Conservation (phyloP, 2,797 vertebrate species). For the Corythornis leucogaster region DNA sequence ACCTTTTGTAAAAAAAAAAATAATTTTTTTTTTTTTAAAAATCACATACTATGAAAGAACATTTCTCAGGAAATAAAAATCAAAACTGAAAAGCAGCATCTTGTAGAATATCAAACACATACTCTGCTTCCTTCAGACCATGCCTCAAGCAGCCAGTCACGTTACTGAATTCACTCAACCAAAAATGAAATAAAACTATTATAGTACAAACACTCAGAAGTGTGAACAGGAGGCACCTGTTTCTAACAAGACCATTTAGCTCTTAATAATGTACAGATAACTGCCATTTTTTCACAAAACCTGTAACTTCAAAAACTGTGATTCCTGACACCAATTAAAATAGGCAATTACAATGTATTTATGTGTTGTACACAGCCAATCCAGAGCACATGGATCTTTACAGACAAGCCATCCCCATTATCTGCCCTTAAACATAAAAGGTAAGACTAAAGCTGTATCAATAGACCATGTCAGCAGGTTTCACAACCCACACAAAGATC, state of each 20-base stretch:
- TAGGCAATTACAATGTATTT: not conserved
- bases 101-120: not conserved
- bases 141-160: not conserved
- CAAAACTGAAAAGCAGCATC: not conserved
- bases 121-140: not conserved
- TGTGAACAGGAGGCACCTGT: not conserved
- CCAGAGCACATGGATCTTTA: not conserved
- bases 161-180: not conserved
- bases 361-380: not conserved
- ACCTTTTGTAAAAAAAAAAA: not conserved
- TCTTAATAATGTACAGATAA: not conserved
- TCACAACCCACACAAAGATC: conserved; percentile 44
- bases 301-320: not conserved
- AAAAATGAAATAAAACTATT: not conserved
- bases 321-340: not conserved
- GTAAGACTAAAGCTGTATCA: not conserved
- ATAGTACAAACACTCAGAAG: not conserved
- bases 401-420: not conserved
- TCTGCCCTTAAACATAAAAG: conserved; percentile 10
- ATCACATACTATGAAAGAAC: not conserved
- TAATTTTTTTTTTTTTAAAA: not conserved
- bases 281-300: not conserved
- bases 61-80: not conserved
- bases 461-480: conserved; percentile 48
- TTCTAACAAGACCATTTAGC: not conserved